phyloP scores from a whole-genome alignment of 2,888 invertebrate species.

The Psylliodes chrysocephalus region DNA sequence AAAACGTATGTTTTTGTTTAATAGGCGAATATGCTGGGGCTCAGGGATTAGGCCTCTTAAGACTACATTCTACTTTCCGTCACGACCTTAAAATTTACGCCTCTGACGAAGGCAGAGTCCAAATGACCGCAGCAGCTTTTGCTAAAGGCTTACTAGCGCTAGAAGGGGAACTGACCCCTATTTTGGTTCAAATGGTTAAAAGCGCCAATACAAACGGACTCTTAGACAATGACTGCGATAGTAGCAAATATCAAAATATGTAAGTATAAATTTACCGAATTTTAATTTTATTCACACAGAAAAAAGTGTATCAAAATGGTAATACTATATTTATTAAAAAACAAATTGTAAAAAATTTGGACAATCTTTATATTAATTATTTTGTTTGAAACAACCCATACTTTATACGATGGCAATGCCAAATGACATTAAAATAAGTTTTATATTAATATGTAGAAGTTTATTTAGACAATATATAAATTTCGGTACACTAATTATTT shows the following conservation, averaged over 20 bases:
- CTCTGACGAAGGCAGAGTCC: constrained; percentile 98
- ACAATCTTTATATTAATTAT: no score
- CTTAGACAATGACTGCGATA: constrained; percentile 97
- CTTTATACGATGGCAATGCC: no score
- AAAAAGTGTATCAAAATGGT: no score
- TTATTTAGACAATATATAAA: no score
- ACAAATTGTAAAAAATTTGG: no score
- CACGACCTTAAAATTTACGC: constrained; percentile 99
- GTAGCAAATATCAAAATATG: constrained; percentile 94
- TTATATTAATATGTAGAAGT: no score
- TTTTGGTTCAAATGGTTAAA: constrained; percentile 99
- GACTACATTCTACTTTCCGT: constrained; percentile 97
- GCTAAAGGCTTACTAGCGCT: constrained; percentile 97
- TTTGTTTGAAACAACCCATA: no score
- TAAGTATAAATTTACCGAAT: constrained; percentile 70
- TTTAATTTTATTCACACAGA: no score
- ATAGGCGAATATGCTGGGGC: constrained; percentile 87
- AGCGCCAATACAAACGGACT: constrained; percentile 99
- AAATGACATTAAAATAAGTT: no score
- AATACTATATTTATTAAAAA: no score
- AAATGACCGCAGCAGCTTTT: constrained; percentile 99
- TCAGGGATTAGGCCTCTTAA: constrained; percentile 93
- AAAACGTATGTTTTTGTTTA: not conserved
- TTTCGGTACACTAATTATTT: no score
- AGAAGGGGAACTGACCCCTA: constrained; percentile 98